Base-by-base conservation (phyloP, 1,140 invertebrate genomes). In the Bombus confusus region DNA sequence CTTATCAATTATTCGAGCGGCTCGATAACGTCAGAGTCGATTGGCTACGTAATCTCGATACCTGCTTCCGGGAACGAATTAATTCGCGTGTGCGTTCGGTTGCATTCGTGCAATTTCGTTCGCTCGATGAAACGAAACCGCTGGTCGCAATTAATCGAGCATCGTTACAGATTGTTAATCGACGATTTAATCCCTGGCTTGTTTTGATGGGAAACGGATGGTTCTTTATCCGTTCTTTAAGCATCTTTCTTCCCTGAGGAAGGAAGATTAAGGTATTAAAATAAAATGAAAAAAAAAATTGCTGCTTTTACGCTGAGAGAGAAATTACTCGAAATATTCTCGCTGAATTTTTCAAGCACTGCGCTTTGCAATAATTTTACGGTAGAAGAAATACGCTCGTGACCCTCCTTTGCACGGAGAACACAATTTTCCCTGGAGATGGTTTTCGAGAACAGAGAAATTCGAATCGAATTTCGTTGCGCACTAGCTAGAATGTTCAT, bases 81-180 rank as follows among this genome's bases (percentile, higher is more conserved):
- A 79, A 79, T 79, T 79, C 59, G 39, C 76, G 57, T n/a, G 39
- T 41, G 18, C 59, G 18, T 64, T 64, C 59, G 76, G 64, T 78
- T 31, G 59, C 39, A 25, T 41, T 13, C 77, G 59, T 22, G 77
- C 77, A 79, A 66, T 79, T 79, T 79, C 62, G 41, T n/a, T 34
- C 41, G 76, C 43, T 66, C 76, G 59, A 78, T 43, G 76, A 64
- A 79, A 79, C 77, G 76, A 64, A 79, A 79, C 77, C 47, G 34
- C 74, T 52, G 74, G 57, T 76, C 13, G 74, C 59, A 39, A 76
- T 76, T 76, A 76, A 76, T 76, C 52, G 52, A 10, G 12, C 34
- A 15, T 13, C 74, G 74, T 76, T 76, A 76, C 74, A 76, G 52
- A 68, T 68, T 59, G 52, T 59, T 39, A 37, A 31, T 37, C 73